Evolutionary conservation across 2,113 vertebrate genomes (phyloP), one percentile per base, ranked within the genome.

Genomic region (Ranitomeya variabilis): DNA sequence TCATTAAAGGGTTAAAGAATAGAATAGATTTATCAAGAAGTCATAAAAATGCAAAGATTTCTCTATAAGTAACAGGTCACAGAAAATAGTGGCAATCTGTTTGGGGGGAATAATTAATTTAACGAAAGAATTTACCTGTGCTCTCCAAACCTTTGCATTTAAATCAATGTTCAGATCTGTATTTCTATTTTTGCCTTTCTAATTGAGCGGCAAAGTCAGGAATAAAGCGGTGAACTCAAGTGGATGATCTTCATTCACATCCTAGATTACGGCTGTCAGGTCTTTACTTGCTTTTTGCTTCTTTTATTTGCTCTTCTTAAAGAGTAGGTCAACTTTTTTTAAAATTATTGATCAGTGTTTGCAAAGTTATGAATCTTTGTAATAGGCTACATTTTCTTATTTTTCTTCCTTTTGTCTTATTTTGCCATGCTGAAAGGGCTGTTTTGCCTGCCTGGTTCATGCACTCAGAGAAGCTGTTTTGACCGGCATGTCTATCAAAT

Each of bases 61-160:
- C 16, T 7, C 51, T 67, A 67, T 23, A 83, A 52, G 69, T 69
- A 83, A 45, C 52, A 52, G 37, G 81, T 83, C 37, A 69, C 81
- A 67, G 67, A 21, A 26, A 52, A 62, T 67, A 67, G 21, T 83
- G 67, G 23, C 12, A 9, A 9, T 12, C 57, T 18, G 7, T 59
- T 52, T 31, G 18, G 6, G 37, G 31, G 31, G 11, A 83, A 62
- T 82, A 19, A 51, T 64, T 19, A 3, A 51, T 23, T 64, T 67
- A 83, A 83, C 16, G 45, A 45, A 11, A 52, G 16, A 14, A 23
- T 69, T 15, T 83, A 16, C 81, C n/a, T 10, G 13, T 6, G 1
- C 57, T 15, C 14, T 1, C 10, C n/a, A 57, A 79, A 57, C 21
- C 52, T n/a, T 15, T 57, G 77, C 51, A 79, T 78, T 55, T 45